phyloP scores from a whole-genome alignment of 2,888 invertebrate genomes.

The Xanthia icteritia region DNA sequence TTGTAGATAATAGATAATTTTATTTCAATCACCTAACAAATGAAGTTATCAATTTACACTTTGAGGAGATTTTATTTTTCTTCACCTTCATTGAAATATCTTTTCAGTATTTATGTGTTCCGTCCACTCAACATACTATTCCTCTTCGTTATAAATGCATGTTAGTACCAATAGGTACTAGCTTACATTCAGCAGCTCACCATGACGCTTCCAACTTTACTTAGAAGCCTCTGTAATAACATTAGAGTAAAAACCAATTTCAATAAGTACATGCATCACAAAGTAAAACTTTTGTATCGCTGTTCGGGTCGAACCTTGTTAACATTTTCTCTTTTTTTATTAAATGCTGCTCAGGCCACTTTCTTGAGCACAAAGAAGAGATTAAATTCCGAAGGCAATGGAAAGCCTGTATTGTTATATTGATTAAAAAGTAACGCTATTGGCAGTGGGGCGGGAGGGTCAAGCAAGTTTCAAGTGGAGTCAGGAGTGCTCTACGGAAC shows the following conservation, averaged over 20 bases:
- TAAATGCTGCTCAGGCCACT: conserved; percentile 42
- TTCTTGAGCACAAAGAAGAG: conserved; percentile 60
- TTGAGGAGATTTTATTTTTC: too few relatives aligned
- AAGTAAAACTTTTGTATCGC: conserved; percentile 23
- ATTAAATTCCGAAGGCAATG: conserved; percentile 65
- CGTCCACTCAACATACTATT: too few relatives aligned
- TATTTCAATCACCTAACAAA: too few relatives aligned
- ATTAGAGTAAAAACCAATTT: not conserved
- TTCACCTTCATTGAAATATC: too few relatives aligned
- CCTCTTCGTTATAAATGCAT: too few relatives aligned
- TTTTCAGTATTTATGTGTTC: too few relatives aligned
- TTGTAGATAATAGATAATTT: too few relatives aligned
- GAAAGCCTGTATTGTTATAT: conserved; percentile 51
- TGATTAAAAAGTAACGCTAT: conserved; percentile 62
- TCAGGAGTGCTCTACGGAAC: conserved; percentile 31
- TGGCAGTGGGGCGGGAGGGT: not conserved
- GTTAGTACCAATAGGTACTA: too few relatives aligned
- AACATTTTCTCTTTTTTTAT: conserved; percentile 60
- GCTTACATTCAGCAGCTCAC: too few relatives aligned
- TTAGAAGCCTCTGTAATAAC: not conserved
- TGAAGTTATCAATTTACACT: too few relatives aligned
- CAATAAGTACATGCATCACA: not conserved
- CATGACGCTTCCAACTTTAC: not conserved
- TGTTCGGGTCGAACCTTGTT: conserved; percentile 37
- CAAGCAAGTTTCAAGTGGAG: conserved; percentile 11